Percentiles rank a stretch among this genome's conserved stretches.
Conservation (phyloP, 2,797 vertebrate genomes). For the Aotus griseimembra region DNA sequence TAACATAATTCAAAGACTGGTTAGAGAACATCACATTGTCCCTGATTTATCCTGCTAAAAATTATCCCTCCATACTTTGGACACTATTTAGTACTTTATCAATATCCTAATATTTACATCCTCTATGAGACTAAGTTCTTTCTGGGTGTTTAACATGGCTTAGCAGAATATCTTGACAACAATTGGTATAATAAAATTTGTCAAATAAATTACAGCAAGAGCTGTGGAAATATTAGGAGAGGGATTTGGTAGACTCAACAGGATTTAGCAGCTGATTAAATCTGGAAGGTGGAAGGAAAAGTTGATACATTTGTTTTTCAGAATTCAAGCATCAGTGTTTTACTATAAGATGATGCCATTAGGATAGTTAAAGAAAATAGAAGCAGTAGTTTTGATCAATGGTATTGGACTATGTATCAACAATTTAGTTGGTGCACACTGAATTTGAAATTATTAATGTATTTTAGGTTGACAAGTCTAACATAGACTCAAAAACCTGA, state of each 20-base stretch:
- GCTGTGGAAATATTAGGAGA: slow-evolving; percentile 52
- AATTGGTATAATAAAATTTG: slow-evolving; percentile 60
- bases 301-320: slow-evolving; percentile 20
- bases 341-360: background rate
- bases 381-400: background rate
- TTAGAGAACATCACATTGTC: background rate
- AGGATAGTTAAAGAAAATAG: slow-evolving; percentile 16
- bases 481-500: background rate
- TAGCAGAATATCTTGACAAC: slow-evolving; percentile 49
- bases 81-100: slow-evolving; percentile 40
- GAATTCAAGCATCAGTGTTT: background rate
- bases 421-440: background rate
- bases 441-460: background rate
- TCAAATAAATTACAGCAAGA: slow-evolving; percentile 60
- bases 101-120: slow-evolving; percentile 42
- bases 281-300: background rate
- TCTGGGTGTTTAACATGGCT: slow-evolving; percentile 44
- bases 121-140: slow-evolving; percentile 26
- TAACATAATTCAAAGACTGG: background rate
- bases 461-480: background rate
- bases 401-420: background rate
- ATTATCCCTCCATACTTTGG: background rate
- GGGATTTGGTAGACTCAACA: slow-evolving; percentile 59
- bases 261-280: slow-evolving; percentile 57
- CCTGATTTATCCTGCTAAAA: background rate